Evolutionary conservation across 2,888 invertebrate genomes (phyloP), one percentile per base, ranked within the genome.

Genomic region (Schizotus pectinicornis): DNA sequence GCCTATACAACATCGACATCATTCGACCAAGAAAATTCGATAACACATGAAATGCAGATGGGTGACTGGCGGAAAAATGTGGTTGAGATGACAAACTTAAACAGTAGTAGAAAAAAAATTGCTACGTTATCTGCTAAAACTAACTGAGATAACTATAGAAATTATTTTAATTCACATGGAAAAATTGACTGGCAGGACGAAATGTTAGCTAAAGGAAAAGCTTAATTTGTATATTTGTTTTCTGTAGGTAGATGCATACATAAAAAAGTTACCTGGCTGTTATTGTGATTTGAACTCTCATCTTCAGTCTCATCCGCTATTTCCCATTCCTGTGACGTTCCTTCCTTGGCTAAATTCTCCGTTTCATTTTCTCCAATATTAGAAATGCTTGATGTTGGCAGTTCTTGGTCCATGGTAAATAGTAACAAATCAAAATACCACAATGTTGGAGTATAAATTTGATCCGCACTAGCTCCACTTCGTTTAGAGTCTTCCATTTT

Each of bases 341-440:
- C 47, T 42, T 38, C 31, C 12, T 9, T 32, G 12, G 22, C 33
- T 12, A 1, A 30, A 31, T 13, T 32, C n/a, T 52, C 41, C 30
- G n/a, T 11, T 31, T 53, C 53, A 12, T 14, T 9, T 11, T 36
- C 14, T 33, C 34, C 56, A 34, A 33, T 34, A 30, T 56, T 56
- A 6, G 37, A 37, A n/a, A 45, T 49, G 41, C 45, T 45, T n/a
- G 32, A 5, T n/a, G 32, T 30, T 11, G 58, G 58, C 31, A 30
- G 32, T 37, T 58, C 58, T 32, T 48, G 43, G 31, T 58, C 58
- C 77, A 30, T 74, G 74, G 53, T 52, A 42, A 60, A 60, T 7
- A 52, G 7, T 8, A 60, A 22, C n/a, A 57, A 14, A 11, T 60
- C 53, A 45, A 39, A 52, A 42, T 60, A 60, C 56, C 56, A 60